A percentile compares a stretch with the other conserved stretches of the same genome.
Evolutionary conservation across 2,113 vertebrate species (phyloP).

Genomic region (Dipodomys spectabilis): DNA sequence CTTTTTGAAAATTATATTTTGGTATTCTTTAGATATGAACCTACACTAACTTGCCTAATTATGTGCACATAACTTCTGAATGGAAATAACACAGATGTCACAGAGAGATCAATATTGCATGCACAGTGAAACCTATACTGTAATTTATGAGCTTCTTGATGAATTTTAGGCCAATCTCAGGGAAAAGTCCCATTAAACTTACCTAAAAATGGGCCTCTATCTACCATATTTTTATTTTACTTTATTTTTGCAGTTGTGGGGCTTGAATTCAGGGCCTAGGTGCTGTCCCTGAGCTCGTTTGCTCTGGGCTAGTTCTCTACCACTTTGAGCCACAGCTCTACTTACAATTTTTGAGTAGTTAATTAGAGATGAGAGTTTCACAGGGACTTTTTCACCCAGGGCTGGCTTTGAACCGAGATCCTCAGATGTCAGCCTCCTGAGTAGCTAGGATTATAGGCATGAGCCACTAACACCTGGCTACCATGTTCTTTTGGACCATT

Average conservation of each 20-base stretch:
- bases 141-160: slow-evolving; percentile 15
- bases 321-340: no score
- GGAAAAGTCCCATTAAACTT: neutral
- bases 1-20: slow-evolving; percentile 54
- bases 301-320: no score
- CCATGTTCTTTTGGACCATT: neutral
- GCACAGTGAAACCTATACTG: neutral
- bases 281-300: no score
- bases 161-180: slow-evolving; percentile 15
- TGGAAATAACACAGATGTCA: slow-evolving; percentile 3
- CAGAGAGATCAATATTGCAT: neutral
- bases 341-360: no score
- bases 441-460: no score
- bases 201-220: neutral
- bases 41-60: slow-evolving; percentile 13
- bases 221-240: neutral
- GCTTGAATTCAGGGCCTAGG: no score
- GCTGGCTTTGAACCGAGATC: no score
- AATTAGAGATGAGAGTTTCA: no score
- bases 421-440: no score
- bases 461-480: no score
- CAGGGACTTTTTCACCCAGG: no score
- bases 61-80: neutral
- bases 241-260: no score
- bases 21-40: neutral